Conservation (phyloP, 1,140 invertebrate species). For the Rhynchophorus ferrugineus region DNA sequence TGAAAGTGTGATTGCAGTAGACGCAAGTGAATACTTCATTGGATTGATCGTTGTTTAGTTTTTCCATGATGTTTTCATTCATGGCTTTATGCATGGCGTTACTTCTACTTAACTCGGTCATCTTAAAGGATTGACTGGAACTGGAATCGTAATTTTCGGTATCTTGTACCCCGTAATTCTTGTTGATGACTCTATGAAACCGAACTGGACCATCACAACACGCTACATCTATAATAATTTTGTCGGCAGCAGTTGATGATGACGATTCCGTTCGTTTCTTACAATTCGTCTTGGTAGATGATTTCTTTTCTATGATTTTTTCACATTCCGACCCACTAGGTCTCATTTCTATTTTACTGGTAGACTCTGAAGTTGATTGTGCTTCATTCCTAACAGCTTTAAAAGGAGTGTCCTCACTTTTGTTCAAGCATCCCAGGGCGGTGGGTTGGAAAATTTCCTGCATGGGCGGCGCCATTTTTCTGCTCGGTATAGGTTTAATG, state of each 20-base stretch:
- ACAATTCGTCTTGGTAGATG: conserved; percentile 11
- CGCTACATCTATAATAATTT: conserved; percentile 69
- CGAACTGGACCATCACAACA: conserved; percentile 81
- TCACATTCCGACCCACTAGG: conserved; percentile 37
- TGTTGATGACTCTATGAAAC: conserved; percentile 71
- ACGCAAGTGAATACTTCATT: conserved; percentile 57
- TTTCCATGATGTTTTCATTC: conserved; percentile 43
- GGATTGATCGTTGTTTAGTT: conserved; percentile 33
- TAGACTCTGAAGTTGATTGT: conserved; percentile 24
- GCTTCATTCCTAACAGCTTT: conserved; percentile 18
- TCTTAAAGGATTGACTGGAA: conserved; percentile 6
- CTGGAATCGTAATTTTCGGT: conserved; percentile 31
- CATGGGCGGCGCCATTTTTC: conserved; percentile 33
- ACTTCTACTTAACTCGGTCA: conserved; percentile 33
- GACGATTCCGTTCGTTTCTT: conserved; percentile 14
- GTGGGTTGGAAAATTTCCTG: conserved; percentile 27
- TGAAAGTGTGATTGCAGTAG: conserved; percentile 74
- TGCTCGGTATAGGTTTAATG: conserved; percentile 44
- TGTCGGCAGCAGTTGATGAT: conserved; percentile 34
- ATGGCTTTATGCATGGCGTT: conserved; percentile 43
- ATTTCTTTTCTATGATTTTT: conserved; percentile 27
- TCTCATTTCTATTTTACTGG: conserved; percentile 37
- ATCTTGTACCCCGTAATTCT: conserved; percentile 53
- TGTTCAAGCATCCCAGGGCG: conserved; percentile 18
- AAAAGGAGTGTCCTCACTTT: conserved; percentile 34